Base-by-base conservation (phyloP, 2,113 vertebrate genomes). In the Cheilinus undulatus region DNA sequence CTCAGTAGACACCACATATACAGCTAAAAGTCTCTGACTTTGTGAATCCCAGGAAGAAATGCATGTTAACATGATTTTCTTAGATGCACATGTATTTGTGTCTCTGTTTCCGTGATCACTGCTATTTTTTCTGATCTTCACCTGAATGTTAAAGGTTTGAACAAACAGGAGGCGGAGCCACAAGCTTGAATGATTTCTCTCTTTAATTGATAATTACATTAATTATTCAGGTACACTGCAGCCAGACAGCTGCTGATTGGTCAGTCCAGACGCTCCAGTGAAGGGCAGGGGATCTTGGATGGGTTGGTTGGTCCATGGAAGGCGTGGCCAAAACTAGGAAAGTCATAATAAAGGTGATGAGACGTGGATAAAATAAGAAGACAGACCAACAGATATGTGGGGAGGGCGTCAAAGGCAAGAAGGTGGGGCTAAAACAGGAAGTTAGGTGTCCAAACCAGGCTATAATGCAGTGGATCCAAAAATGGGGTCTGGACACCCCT, bases 201-300 rank as follows among this genome's bases (percentile, higher is more conserved):
- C 75, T 88, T 90, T 90, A 78, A 78, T 90, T 56, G 20, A 49
- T 79, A 86, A 86, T 84, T 75, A 78, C 69, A 84, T 60, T n/a
- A 73, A 83, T 80, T 67, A 83, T 46, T 84, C 58, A 71, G 77
- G 40, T 59, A 42, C 24, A 49, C 14, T 30, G 15, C 69, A 77
- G 54, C 61, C 20, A 66, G 36, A 34, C n/a, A 20, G 73, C 68
- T 72, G 73, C 61, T 82, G 76, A 80, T 84, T 91, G 83, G 85
- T 78, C 62, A 3, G 0, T 74, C 40, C 23, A 63, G 53, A 22
- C 1, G 9, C n/a, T 38, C 36, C 52, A 67, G 66, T 28, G 26
- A 59, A 53, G 61, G 51, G n/a, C 42, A 70, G 69, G 28, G 32
- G n/a, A 36, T 76, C 46, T 27, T 23, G 50, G 59, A 67, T 61